These are phyloP conservation scores for Clepsis dumicolana DNA, from an alignment of 2,888 invertebrate species.

Conservation along the genomic window DNA sequence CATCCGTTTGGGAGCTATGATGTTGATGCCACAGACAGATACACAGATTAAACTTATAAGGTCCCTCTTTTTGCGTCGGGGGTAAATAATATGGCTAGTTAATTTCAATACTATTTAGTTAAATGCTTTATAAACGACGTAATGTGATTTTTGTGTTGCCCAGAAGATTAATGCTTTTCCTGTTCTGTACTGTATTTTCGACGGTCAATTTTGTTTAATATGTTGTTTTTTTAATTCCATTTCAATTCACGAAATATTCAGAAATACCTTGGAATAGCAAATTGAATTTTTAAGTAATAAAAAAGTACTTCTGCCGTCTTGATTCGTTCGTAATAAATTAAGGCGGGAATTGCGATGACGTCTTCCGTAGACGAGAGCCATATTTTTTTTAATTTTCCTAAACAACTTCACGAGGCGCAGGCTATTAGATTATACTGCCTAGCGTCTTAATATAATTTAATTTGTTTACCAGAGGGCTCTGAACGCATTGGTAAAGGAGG, in stretches of 20 bases:
- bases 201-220: not conserved
- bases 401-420: conserved; percentile 69
- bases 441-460: conserved; percentile 70
- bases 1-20: too few relatives aligned
- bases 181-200: not conserved
- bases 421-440: conserved; percentile 75
- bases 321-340: conserved; percentile 79
- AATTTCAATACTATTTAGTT: too few relatives aligned
- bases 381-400: conserved; percentile 83
- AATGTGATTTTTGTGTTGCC: too few relatives aligned
- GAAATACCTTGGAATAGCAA: conserved; percentile 19
- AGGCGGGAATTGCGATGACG: conserved; percentile 82
- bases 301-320: conserved; percentile 52
- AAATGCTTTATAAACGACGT: too few relatives aligned
- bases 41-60: too few relatives aligned
- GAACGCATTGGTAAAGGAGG: conserved; percentile 56
- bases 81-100: too few relatives aligned
- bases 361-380: conserved; percentile 61
- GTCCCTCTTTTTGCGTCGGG: too few relatives aligned
- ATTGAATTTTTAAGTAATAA: conserved; percentile 40
- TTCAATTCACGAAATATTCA: not conserved
- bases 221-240: not conserved
- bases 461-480: conserved; percentile 63
- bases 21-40: too few relatives aligned
- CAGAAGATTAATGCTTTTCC: too few relatives aligned